These are phyloP conservation scores for Neocrepidodera transversa DNA, from an alignment of 2,888 invertebrate genomes.

Conservation along the genomic window DNA sequence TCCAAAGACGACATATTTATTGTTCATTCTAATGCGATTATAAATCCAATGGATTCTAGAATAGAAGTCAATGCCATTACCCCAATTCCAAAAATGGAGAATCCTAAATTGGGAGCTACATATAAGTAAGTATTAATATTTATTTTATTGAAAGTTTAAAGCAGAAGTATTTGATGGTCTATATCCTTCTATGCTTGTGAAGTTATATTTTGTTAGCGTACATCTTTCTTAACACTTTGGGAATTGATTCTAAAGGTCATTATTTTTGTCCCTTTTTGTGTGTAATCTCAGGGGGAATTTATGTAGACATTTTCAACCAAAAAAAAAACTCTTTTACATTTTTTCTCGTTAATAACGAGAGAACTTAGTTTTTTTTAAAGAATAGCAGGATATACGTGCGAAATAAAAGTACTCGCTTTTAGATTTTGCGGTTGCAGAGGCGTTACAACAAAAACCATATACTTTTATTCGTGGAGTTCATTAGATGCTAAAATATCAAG, in stretches of 20 bases:
- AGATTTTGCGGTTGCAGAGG: too few relatives aligned
- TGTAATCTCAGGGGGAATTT: constrained; percentile 17
- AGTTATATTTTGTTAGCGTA: constrained; percentile 13
- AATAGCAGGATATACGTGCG: constrained; percentile 8
- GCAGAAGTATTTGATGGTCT: too few relatives aligned
- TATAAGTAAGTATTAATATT: constrained; percentile 30
- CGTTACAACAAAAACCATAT: too few relatives aligned
- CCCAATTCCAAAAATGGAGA: constrained; percentile 55
- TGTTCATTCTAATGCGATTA: constrained; percentile 50
- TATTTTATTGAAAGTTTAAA: too few relatives aligned
- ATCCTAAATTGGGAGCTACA: constrained; percentile 49
- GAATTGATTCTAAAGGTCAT: constrained; percentile 24
- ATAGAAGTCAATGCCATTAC: constrained; percentile 53
- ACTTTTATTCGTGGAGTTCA: too few relatives aligned
- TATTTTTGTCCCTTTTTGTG: constrained; percentile 22
- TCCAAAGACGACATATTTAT: constrained; percentile 48
- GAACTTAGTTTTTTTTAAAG: constrained; percentile 12
- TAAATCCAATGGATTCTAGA: constrained; percentile 45
- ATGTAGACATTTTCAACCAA: constrained; percentile 42
- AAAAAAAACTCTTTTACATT: constrained; percentile 41
- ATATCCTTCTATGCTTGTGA: background rate
- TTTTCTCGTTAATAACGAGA: constrained; percentile 34
- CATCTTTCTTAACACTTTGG: constrained; percentile 21
- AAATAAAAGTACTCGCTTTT: background rate
- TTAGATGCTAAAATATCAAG: too few relatives aligned